phyloP scores from a whole-genome alignment of 2,797 vertebrate species.

The Myripristis jacobus region DNA sequence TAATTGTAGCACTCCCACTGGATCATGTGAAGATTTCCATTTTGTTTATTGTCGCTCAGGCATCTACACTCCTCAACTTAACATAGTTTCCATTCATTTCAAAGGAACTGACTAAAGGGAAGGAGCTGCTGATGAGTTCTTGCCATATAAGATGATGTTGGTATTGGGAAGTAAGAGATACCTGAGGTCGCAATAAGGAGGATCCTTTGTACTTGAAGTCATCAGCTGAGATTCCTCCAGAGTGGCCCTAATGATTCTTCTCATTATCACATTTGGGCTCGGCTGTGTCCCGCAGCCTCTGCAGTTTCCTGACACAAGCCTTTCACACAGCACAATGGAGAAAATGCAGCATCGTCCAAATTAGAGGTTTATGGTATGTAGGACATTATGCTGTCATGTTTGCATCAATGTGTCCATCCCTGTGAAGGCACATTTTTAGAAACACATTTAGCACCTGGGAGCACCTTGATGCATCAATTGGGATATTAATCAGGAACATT shows the following conservation, averaged over 20 bases:
- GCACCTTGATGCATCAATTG: too few species aligned
- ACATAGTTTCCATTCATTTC: too few species aligned
- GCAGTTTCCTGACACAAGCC: constrained; percentile 19
- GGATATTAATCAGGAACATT: too few species aligned
- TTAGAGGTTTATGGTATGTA: too few species aligned
- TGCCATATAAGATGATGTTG: background rate
- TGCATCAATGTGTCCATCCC: too few species aligned
- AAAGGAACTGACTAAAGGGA: background rate
- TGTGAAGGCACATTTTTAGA: too few species aligned
- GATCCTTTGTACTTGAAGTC: constrained; percentile 21
- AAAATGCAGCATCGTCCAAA: background rate
- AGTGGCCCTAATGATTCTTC: constrained; percentile 43
- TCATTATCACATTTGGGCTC: constrained; percentile 33
- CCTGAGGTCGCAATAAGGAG: constrained; percentile 35
- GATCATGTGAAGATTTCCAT: too few species aligned
- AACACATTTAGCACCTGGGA: too few species aligned
- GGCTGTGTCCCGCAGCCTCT: constrained; percentile 15
- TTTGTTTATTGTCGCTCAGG: constrained; percentile 22
- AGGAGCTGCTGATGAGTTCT: constrained; percentile 25
- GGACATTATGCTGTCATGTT: too few species aligned
- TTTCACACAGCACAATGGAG: background rate
- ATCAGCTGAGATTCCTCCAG: constrained; percentile 45
- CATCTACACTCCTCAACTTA: too few species aligned
- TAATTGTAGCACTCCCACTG: too few species aligned
- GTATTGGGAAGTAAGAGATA: background rate